Evolutionary conservation across 2,797 vertebrate species (phyloP), one percentile per base, ranked within the genome.

Genomic region (Echiichthys vipera): DNA sequence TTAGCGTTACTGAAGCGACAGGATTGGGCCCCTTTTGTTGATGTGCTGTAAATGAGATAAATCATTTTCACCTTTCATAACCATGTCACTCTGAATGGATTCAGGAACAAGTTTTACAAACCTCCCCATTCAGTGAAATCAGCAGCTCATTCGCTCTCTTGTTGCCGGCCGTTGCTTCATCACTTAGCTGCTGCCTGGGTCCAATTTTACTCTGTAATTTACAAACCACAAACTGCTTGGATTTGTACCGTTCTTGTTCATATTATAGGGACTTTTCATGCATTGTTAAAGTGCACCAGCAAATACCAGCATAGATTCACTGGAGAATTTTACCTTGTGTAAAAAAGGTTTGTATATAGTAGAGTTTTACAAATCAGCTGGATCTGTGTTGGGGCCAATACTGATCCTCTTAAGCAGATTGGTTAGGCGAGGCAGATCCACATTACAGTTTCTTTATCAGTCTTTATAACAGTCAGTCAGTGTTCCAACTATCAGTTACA

Each of bases 131-230:
- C 29, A 1, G 59, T 40, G 37, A 65, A 73, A 71, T 74, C 62
- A 45, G 54, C 65, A 50, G 25, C 63, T 58, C 43, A 11, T 39
- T 51, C 7, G 4, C 30, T 66, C 53, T 70, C 61, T 46, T 50
- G 53, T 84, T 87, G 15, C 79, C 27, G 20, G 45, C 46, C 27
- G 70, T 68, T 80, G 75, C 73, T 65, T 83, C 73, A 70, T 83
- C 59, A 55, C 51, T 67, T 47, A 74, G 65, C 51, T 66, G 39
- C 53, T 25, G 39, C 65, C 43, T 43, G 29, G 49, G 50, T 82
- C 43, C 32, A 64, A 34, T 76, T 80, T 74, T 22, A 37, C 55
- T 51, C 39, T 40, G 39, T 67, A 34, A 49, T 71, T 67, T 62
- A 65, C 25, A 79, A 71, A 75, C 37, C 34, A 39, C 29, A n/a